Base-by-base conservation (phyloP, 2,113 vertebrate species). In the Planiliza haematocheilus region DNA sequence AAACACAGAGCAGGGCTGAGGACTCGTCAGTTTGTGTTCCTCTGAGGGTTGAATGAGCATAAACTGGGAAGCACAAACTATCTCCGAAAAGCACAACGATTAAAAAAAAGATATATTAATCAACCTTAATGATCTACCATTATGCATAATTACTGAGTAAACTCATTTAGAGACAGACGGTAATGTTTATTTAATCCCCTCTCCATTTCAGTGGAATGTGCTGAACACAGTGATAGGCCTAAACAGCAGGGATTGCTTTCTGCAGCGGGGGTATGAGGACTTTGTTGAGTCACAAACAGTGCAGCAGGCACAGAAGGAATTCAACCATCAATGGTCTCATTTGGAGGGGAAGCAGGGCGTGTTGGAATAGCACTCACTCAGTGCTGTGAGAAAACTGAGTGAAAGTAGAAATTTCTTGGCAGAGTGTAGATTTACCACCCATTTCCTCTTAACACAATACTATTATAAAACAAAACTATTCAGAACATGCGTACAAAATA, bases 91-190 rank as follows among this genome's bases (percentile, higher is more conserved):
- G 60, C 70, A 77, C 60, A 73, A 76, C 70, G 87, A 83, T 84
- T 30, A 30, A 30, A 30, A 30, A 30, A 80, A 86, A 85, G 88
- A 74, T 30, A 39, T 74, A 89, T 91, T 87, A 90, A 91, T 91
- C 86, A 86, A 57, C 68, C 59, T 77, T 89, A 91, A 91, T 87
- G 72, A 86, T 70, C 71, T 13, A 45, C 61, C 41, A 89, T 92
- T 90, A 90, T 43, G 63, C 53, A 76, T 84, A 86, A 91, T 92
- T 86, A 91, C 82, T 69, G 65, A 48, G 78, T 70, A 85, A 83
- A 86, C 83, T 77, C 74, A 90, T 90, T 90, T 74, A 70, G 66
- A 81, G 60, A 85, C 81, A 86, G 83, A 81, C 76, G 16, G 80
- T 77, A 84, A 84, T 86, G 85, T 70, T 85, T 81, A 77, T 86